These are phyloP conservation scores for Chaenogobius annularis DNA, from an alignment of 2,113 vertebrate genomes.

Conservation along the genomic window DNA sequence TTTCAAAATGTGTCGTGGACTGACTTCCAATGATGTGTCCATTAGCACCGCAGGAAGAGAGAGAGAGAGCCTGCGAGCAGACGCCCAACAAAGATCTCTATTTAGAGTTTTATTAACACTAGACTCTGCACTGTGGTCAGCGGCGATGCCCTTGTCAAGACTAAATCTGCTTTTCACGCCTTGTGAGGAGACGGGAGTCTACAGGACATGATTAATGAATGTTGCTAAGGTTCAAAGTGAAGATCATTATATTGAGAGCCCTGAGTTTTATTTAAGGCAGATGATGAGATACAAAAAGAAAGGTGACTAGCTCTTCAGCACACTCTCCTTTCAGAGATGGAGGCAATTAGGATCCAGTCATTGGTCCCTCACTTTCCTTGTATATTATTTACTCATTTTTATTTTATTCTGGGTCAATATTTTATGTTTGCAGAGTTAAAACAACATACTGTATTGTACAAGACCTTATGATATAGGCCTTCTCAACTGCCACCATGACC, in stretches of 20 bases:
- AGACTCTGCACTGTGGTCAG: conserved; percentile 46
- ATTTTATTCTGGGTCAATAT: too few relatives aligned
- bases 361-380: background rate
- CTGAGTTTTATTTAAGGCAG: background rate
- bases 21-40: conserved; percentile 64
- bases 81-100: conserved; percentile 67
- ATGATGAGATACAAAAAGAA: background rate
- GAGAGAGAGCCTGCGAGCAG: conserved; percentile 52
- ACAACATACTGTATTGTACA: too few relatives aligned
- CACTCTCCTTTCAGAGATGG: background rate
- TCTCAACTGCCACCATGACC: too few relatives aligned
- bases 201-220: conserved; percentile 43
- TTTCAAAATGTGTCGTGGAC: conserved; percentile 54
- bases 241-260: conserved; percentile 7
- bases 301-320: background rate
- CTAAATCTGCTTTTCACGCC: conserved; percentile 52
- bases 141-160: conserved; percentile 52
- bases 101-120: conserved; percentile 66
- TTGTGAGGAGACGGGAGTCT: conserved; percentile 29
- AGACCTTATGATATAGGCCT: too few relatives aligned
- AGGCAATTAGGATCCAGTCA: background rate
- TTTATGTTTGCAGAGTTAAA: too few relatives aligned
- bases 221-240: conserved; percentile 7
- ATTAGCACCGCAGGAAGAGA: conserved; percentile 56
- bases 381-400: background rate